phyloP scores from a whole-genome alignment of 2,888 invertebrate species.

The Yponomeuta cagnagella region DNA sequence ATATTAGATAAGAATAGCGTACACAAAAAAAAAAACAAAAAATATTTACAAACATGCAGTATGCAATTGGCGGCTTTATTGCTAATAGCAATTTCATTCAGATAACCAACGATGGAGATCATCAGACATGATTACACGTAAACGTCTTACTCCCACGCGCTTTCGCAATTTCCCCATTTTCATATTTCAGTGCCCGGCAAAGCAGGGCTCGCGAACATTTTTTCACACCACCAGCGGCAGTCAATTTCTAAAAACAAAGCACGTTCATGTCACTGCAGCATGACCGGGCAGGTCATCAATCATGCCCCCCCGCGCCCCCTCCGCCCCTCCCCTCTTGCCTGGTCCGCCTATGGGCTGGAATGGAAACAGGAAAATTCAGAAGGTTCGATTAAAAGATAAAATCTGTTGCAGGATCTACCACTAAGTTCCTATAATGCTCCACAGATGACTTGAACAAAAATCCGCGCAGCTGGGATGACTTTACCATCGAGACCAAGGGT shows the following conservation, averaged over 20 bases:
- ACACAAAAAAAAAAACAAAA: no score
- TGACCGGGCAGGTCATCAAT: slow-evolving; percentile 34
- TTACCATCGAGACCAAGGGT: no score
- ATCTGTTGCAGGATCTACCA: no score
- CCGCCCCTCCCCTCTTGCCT: slow-evolving; percentile 15
- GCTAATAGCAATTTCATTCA: no score
- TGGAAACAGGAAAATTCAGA: not conserved
- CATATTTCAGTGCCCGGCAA: not conserved
- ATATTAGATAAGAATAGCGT: no score
- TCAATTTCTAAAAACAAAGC: slow-evolving; percentile 24
- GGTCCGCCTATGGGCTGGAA: slow-evolving; percentile 15
- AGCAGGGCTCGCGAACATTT: slow-evolving; percentile 4
- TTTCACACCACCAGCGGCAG: not conserved
- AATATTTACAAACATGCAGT: no score
- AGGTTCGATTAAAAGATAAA: not conserved
- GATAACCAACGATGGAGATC: not conserved
- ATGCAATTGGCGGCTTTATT: no score
- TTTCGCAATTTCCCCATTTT: not conserved
- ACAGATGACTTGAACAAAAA: no score
- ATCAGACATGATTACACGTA: not conserved
- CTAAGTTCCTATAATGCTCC: no score
- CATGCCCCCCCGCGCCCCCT: slow-evolving; percentile 24
- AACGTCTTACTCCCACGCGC: not conserved
- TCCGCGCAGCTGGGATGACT: no score
- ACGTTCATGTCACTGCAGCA: slow-evolving; percentile 28